Percentiles rank a stretch among this genome's conserved stretches.
Evolutionary conservation across 2,797 vertebrate genomes (phyloP).

Genomic region (Pelochelys cantorii): DNA sequence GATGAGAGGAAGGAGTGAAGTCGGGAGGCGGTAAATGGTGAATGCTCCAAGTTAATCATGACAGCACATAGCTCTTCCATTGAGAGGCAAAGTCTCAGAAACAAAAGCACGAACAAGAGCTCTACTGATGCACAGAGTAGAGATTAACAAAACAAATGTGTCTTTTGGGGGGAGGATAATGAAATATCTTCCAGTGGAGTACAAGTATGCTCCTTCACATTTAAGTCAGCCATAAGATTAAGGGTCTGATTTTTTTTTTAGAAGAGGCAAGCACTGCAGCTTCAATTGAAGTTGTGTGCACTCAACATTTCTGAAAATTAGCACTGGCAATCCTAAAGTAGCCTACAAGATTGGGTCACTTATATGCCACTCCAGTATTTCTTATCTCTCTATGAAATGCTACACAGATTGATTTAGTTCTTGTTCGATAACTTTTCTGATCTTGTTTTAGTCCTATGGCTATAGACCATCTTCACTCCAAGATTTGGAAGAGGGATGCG

Average conservation of each 20-base stretch:
- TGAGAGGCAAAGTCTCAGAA: background rate
- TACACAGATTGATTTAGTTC: background rate
- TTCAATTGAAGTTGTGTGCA: background rate
- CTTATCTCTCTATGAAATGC: background rate
- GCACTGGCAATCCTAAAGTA: background rate
- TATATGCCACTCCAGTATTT: fast-evolving
- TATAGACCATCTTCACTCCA: background rate
- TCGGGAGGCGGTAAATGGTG: background rate
- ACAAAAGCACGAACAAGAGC: fast-evolving
- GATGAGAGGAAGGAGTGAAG: background rate
- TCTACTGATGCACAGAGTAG: background rate
- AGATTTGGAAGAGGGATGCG: background rate
- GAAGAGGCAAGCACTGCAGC: background rate
- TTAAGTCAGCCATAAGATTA: background rate
- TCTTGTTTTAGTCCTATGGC: background rate
- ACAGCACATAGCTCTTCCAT: background rate
- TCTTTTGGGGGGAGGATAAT: background rate
- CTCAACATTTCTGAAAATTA: background rate
- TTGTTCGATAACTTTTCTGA: background rate
- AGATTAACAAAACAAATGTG: background rate
- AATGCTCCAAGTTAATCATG: background rate
- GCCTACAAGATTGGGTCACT: background rate
- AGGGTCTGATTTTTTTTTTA: background rate
- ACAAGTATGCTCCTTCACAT: background rate
- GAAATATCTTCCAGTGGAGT: background rate